Conservation (phyloP, 1,140 invertebrate species). For the Drosophila parvula region DNA sequence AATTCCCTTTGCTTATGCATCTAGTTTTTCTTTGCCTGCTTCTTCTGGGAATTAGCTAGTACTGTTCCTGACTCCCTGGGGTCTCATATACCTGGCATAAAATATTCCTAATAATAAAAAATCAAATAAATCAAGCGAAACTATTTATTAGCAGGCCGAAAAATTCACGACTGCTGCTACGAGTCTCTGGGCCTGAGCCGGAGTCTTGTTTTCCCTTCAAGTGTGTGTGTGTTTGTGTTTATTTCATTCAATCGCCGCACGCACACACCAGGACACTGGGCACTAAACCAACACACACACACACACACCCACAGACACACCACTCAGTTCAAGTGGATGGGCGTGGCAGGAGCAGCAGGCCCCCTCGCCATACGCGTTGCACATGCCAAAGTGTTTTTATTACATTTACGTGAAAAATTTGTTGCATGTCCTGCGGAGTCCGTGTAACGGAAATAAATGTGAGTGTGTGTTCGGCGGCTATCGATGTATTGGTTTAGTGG, state of each 20-base stretch:
- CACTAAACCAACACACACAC: slow-evolving; percentile 33
- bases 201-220: background rate
- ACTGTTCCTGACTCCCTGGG: slow-evolving; percentile 35
- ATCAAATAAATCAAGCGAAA: slow-evolving; percentile 77
- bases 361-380: slow-evolving; percentile 14
- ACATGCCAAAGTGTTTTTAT: slow-evolving; percentile 80
- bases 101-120: slow-evolving; percentile 80
- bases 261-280: slow-evolving; percentile 38
- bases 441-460: slow-evolving; percentile 59
- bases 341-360: slow-evolving; percentile 26
- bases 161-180: slow-evolving; percentile 3
- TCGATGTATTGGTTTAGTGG: slow-evolving; percentile 63
- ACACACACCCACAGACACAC: background rate
- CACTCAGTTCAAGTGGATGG: slow-evolving; percentile 59
- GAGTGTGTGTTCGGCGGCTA: slow-evolving; percentile 4
- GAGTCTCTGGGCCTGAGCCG: slow-evolving; percentile 3
- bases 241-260: slow-evolving; percentile 20
- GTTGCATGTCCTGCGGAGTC: slow-evolving; percentile 73
- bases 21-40: background rate
- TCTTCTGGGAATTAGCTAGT: background rate
- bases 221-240: slow-evolving; percentile 15
- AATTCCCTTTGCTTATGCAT: background rate
- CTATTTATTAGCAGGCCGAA: slow-evolving; percentile 67
- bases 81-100: slow-evolving; percentile 64
- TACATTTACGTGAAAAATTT: slow-evolving; percentile 83